Conservation (phyloP, 2,888 invertebrate genomes). For the Cryptophagus acutangulus region DNA sequence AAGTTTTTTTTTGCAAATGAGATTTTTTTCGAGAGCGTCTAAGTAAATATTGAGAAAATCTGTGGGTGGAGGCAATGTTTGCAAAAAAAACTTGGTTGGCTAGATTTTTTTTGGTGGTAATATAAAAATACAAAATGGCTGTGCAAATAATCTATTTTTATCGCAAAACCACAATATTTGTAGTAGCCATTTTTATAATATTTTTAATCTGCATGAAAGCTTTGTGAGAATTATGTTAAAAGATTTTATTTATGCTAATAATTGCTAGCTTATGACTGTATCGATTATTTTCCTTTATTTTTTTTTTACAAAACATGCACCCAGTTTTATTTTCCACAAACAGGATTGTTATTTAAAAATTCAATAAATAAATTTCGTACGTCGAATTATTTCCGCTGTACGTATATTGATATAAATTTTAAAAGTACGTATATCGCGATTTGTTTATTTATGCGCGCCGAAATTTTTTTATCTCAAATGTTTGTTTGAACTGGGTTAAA, state of each 20-base stretch:
- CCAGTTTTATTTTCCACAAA: too few relatives aligned
- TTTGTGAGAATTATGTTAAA: too few relatives aligned
- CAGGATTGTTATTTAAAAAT: too few relatives aligned
- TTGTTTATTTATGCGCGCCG: constrained; percentile 1
- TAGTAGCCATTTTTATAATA: constrained; percentile 23
- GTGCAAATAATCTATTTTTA: constrained; percentile 49
- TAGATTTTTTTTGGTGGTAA: constrained; percentile 11
- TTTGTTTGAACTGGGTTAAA: constrained; percentile 2
- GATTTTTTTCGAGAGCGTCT: too few relatives aligned
- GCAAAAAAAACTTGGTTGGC: constrained; percentile 4
- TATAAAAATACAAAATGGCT: constrained; percentile 42
- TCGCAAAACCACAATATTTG: constrained; percentile 34
- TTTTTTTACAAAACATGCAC: too few relatives aligned
- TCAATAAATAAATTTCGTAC: too few relatives aligned
- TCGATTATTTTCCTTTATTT: constrained; percentile 16
- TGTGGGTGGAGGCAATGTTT: too few relatives aligned
- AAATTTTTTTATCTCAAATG: not conserved
- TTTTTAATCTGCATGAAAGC: constrained; percentile 7
- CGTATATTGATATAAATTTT: too few relatives aligned
- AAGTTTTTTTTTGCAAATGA: too few relatives aligned
- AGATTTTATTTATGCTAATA: constrained; percentile 17
- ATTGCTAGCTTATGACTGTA: constrained; percentile 8
- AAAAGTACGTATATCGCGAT: too few relatives aligned
- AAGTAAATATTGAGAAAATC: too few relatives aligned
- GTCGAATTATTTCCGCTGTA: too few relatives aligned